Base-by-base conservation (phyloP, 23 tunicate species). In the Diplosoma virens region DNA sequence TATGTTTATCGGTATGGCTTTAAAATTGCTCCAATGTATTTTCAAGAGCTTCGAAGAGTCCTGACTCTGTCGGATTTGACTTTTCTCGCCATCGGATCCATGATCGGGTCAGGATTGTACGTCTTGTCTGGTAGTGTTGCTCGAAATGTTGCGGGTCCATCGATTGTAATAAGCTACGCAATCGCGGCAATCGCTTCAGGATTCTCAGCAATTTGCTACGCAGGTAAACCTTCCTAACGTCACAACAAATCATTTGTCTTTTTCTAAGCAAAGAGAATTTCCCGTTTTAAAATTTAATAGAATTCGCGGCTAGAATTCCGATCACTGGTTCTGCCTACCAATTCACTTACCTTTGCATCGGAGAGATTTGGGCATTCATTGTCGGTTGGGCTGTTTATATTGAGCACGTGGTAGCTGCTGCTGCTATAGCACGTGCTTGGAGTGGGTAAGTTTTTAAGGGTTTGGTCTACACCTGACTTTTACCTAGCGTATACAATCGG, bases 291-390 rank as follows among this genome's bases (percentile, higher is more conserved):
- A n/a, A n/a, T n/a, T n/a, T n/a, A n/a, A 5, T 29, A 89, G 96
- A 89, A 60, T 89, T 89, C 30, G 96, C 79, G 7, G 88, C 96
- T 11, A 50, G 97, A 3, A 67, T 92, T 76, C 97, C 97, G 7
- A 73, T 85, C 6, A 73, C 97, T 30, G 97, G 97, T 7, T 92
- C 97, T 4, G 97, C 97, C 28, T 92, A 92, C 63, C 92, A 85
- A 35, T 92, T 92, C 78, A 92, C 97, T 18, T 92, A 85, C 54
- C 36, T 92, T 0, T 75, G 86, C 48, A 64, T 92, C 22, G 97
- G 97, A 4, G 97, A 92, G 35, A 24, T 92, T 0, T 84, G 97
- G 91, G 97, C 92, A 9, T 92, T 85, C 65, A 37, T 85, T 3
- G 66, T 92, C 30, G 97, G 97, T 4, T 92, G 97, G 97, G 73